Evolutionary conservation across 2,113 vertebrate species (phyloP), one percentile per base, ranked within the genome.

Genomic region (Willisornis vidua): DNA sequence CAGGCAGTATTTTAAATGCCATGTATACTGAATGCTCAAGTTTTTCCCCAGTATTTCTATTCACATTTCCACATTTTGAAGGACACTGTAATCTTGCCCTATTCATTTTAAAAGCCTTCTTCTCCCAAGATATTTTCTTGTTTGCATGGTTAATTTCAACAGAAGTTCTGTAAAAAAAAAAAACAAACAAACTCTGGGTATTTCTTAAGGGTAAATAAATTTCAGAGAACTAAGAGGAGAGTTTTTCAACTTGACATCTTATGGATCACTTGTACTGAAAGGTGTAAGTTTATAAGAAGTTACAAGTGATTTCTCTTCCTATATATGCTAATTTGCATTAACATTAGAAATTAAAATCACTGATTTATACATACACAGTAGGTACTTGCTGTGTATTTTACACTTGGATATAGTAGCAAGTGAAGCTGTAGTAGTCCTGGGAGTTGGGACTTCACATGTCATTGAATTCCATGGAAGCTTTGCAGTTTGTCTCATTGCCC

Each of bases 51-150:
- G 1, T 75, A 81, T 74, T 80, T 73, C 29, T 17, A 8, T 55
- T 94, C 59, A 35, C 37, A 70, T 63, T 92, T 92, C 65, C 65
- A 59, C 43, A 74, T 81, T 94, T 77, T 77, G 31, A 88, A 90
- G 48, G 28, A 35, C 16, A 31, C 19, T 74, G 33, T 49, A 76
- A 84, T 71, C 37, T 75, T 75, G 12, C 51, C 41, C 5, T 43
- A 67, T 31, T 8, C 20, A 14, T 86, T 74, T 48, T 23, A 43
- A 81, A 92, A 72, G 11, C 19, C 74, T 91, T 71, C 28, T 73
- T 91, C 37, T 83, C 24, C 54, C 49, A 79, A 58, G 71, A 28
- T 43, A 83, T 92, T 97, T 95, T 59, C 59, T 77, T 66, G 33
- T 65, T 88, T 74, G 18, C 3, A 2, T 13, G 15, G 33, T 58